Percentiles rank a stretch among this genome's conserved stretches.
Evolutionary conservation across 2,113 vertebrate genomes (phyloP).

Genomic region (Chloebia gouldiae): DNA sequence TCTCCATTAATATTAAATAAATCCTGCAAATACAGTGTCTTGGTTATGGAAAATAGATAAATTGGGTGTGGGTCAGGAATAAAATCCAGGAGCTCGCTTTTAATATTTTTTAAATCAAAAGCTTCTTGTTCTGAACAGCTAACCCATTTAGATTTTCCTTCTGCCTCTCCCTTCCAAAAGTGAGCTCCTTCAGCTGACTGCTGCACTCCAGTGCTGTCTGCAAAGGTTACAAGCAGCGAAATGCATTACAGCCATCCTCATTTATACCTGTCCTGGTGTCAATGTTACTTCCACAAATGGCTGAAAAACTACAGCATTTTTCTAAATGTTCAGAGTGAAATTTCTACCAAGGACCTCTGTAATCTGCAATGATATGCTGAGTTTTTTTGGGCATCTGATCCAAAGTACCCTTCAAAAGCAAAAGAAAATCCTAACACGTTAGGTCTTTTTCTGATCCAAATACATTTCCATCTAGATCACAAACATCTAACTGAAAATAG

Average conservation of each 20-base stretch:
- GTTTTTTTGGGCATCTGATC: background rate
- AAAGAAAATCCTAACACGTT: fast-evolving
- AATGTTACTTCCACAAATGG: background rate
- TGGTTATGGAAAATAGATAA: conserved; percentile 40
- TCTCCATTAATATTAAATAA: conserved; percentile 45
- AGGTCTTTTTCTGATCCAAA: background rate
- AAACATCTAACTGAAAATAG: background rate
- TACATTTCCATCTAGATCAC: background rate
- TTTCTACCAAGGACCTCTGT: background rate
- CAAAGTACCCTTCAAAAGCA: background rate
- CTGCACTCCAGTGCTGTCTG: conserved; percentile 3
- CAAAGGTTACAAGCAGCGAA: background rate
- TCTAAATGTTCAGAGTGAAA: background rate
- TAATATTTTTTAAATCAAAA: conserved; percentile 63
- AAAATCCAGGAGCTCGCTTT: conserved; percentile 49
- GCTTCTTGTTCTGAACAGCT: conserved; percentile 64
- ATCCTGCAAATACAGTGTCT: conserved; percentile 14
- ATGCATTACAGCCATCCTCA: background rate
- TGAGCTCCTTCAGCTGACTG: conserved; percentile 4
- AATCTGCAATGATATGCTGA: background rate
- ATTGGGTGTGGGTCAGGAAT: conserved; percentile 47
- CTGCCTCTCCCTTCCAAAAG: background rate
- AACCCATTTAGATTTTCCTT: conserved; percentile 55
- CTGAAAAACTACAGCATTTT: background rate
- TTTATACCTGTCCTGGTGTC: background rate